Base-by-base conservation (phyloP, 2,888 invertebrate genomes). In the Heliconius hortense region DNA sequence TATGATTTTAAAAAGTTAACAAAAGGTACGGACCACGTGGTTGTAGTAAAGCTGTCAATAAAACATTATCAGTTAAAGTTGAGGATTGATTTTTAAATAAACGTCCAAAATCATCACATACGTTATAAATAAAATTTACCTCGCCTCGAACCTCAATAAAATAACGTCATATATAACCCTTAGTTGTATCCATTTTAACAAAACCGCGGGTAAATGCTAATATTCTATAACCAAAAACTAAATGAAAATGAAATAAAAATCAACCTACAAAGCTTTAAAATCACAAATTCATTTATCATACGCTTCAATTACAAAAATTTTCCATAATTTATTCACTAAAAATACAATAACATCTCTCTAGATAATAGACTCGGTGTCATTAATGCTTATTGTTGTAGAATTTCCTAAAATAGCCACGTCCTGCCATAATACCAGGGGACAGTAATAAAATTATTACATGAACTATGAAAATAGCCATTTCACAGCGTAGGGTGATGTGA, bases 381-480 rank as follows among this genome's bases (percentile, higher is more conserved):
- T 84, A 84, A 76, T 78, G 66, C 64, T 83, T 81, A 87, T 86
- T 87, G 85, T 87, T 87, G 88, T 81, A 86, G 86, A 84, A 80
- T 78, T 60, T 81, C 84, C 86, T 82, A 85, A 87, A 90, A 90
- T 89, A 89, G 85, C 87, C 84, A 84, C 83, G 86, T 87, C 83
- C 82, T 79, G 80, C 82, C 82, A 82, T 87, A 85, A 87, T 88
- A 86, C 86, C 81, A 81, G 80, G 84, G 84, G 74, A 71, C 74
- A 80, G 82, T 87, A 88, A 90, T 90, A 90, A 89, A 89, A 89
- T 89, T 87, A 88, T 87, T 89, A 85, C 73, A 73, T 72, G 60
- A 67, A 68, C 76, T 76, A 78, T 76, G 74, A 76, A 76, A 73
- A 76, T 76, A 76, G 53, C 63, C 26, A 35, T 39, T 56, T 60